A percentile compares a stretch with the other conserved stretches of the same genome.
Conservation (phyloP, 2,888 invertebrate genomes). For the Cheilosia grossa region DNA sequence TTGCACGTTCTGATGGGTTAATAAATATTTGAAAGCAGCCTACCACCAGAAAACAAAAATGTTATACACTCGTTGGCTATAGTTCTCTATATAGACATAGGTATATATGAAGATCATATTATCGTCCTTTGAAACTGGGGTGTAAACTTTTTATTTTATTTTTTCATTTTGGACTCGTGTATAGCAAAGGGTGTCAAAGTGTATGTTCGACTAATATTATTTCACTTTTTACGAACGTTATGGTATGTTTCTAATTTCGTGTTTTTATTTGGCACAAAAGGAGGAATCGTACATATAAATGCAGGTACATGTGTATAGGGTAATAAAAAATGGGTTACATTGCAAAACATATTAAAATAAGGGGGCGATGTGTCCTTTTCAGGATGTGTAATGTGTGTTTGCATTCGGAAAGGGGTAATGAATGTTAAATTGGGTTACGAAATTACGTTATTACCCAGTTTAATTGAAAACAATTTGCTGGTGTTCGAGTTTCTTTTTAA, state of each 20-base stretch:
- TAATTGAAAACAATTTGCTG: constrained; percentile 65
- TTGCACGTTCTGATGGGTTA: constrained; percentile 74
- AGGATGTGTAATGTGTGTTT: constrained; percentile 1
- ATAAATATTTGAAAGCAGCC: constrained; percentile 73
- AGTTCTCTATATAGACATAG: background rate
- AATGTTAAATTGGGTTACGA: constrained; percentile 60
- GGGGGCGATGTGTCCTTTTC: constrained; percentile 13
- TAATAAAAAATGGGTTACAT: constrained; percentile 49
- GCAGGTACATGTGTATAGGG: constrained; percentile 7
- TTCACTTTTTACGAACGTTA: constrained; percentile 58
- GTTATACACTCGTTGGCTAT: background rate
- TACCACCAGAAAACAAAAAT: constrained; percentile 49
- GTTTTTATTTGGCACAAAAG: constrained; percentile 32
- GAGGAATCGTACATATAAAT: constrained; percentile 31
- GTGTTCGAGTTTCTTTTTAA: background rate
- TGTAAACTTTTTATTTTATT: constrained; percentile 62
- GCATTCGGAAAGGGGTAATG: constrained; percentile 52
- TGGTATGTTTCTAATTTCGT: constrained; percentile 66
- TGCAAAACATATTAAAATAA: constrained; percentile 39
- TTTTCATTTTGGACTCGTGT: constrained; percentile 36
- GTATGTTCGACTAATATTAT: constrained; percentile 58
- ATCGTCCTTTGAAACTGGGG: constrained; percentile 49
- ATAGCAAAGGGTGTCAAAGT: constrained; percentile 55
- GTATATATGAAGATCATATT: constrained; percentile 27
- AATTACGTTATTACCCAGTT: constrained; percentile 66